phyloP scores from a whole-genome alignment of 2,888 invertebrate species.

The Nowickia ferox region DNA sequence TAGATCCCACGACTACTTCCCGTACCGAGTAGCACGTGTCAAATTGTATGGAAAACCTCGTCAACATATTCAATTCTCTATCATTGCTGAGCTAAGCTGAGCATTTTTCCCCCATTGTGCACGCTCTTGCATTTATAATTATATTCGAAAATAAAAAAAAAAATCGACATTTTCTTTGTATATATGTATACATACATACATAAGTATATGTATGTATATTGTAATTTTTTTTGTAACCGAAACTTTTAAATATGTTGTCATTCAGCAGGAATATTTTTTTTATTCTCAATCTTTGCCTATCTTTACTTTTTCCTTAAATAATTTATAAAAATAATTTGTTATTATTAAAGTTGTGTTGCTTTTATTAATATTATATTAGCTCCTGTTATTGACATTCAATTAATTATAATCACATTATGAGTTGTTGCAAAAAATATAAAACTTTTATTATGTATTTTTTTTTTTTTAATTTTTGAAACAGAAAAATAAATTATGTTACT shows the following conservation, averaged over 20 bases:
- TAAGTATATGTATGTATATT: too few relatives aligned
- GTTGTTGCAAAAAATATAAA: constrained; percentile 23
- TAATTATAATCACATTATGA: constrained; percentile 69
- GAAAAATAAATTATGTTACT: constrained; percentile 30
- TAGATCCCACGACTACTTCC: too few relatives aligned
- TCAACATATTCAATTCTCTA: too few relatives aligned
- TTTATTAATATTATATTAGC: constrained; percentile 67
- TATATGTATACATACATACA: too few relatives aligned
- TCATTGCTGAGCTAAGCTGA: too few relatives aligned
- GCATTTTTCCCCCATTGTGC: neutral
- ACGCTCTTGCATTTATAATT: neutral
- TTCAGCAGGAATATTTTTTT: constrained; percentile 11
- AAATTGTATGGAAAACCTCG: too few relatives aligned
- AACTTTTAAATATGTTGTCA: constrained; percentile 24
- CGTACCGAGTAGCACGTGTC: too few relatives aligned
- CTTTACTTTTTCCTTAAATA: constrained; percentile 21
- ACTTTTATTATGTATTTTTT: constrained; percentile 6
- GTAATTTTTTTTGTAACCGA: constrained; percentile 2
- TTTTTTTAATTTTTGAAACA: constrained; percentile 3
- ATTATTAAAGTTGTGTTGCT: constrained; percentile 41
- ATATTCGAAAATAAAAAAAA: constrained; percentile 14
- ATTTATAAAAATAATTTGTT: constrained; percentile 37
- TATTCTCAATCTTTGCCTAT: neutral
- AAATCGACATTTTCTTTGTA: constrained; percentile 17
- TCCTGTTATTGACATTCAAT: constrained; percentile 68